Conservation (phyloP, 2,888 invertebrate genomes). For the Copidosoma aretas region DNA sequence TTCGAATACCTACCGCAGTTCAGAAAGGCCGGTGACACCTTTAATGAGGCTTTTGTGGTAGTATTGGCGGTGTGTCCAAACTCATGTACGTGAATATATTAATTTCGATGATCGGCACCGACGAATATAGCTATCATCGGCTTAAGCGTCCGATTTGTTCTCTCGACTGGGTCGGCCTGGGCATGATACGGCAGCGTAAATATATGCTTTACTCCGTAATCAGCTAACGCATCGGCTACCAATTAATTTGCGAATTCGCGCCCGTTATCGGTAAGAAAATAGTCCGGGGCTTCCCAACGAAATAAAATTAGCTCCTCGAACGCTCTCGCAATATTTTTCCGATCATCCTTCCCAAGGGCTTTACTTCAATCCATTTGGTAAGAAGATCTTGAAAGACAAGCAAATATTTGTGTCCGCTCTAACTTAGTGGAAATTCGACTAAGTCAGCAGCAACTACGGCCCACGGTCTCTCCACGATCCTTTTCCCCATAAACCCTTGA, state of each 20-base stretch:
- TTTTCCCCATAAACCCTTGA: background rate
- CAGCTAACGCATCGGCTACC: too few relatives aligned
- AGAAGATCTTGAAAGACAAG: too few relatives aligned
- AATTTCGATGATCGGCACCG: constrained; percentile 32
- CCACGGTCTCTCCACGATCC: constrained; percentile 1
- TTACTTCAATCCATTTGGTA: too few relatives aligned
- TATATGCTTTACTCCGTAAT: background rate
- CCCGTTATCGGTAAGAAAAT: background rate
- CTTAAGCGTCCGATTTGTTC: constrained; percentile 9
- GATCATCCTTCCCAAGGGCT: too few relatives aligned
- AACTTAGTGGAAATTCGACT: background rate
- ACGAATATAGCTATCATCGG: constrained; percentile 1
- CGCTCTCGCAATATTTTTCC: too few relatives aligned
- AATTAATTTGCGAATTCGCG: background rate
- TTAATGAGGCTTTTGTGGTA: constrained; percentile 26
- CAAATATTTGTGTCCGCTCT: background rate
- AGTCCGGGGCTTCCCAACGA: background rate
- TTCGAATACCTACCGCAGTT: constrained; percentile 29
- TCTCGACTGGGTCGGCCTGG: background rate
- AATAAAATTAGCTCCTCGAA: too few relatives aligned
- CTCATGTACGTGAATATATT: constrained; percentile 36
- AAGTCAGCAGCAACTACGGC: too few relatives aligned
- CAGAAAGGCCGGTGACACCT: constrained; percentile 37
- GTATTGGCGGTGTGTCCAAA: constrained; percentile 40
- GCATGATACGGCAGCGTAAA: background rate